A percentile compares a stretch with the other conserved stretches of the same genome.
Conservation (phyloP, 2,113 vertebrate species). For the Oreochromis spilurus region DNA sequence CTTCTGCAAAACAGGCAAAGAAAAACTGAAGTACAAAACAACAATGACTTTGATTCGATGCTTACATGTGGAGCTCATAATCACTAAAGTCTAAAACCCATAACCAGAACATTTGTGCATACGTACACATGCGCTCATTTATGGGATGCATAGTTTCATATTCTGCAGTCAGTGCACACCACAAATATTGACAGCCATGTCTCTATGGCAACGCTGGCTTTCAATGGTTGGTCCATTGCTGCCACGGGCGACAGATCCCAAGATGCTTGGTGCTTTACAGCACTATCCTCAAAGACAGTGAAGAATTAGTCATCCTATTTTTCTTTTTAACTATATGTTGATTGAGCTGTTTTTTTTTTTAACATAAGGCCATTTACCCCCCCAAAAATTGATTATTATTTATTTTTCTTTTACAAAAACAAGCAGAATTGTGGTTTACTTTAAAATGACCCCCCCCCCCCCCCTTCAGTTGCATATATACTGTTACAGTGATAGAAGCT, state of each 20-base stretch:
- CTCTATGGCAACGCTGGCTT: background rate
- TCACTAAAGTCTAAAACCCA: background rate
- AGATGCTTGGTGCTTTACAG: background rate
- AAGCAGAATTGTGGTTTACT: background rate
- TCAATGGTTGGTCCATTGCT: background rate
- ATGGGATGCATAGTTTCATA: background rate
- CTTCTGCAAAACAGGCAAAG: background rate
- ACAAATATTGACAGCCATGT: background rate
- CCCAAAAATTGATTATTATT: fast-evolving
- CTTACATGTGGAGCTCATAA: background rate
- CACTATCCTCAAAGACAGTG: background rate
- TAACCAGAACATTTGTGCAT: background rate
- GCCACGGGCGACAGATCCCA: background rate
- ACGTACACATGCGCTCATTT: background rate
- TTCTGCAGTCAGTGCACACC: background rate
- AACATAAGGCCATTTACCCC: background rate
- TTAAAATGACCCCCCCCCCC: background rate
- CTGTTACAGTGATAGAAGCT: background rate
- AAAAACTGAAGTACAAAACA: background rate
- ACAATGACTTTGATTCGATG: background rate
- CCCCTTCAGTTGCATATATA: background rate
- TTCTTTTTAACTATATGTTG: background rate
- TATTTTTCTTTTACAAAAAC: background rate
- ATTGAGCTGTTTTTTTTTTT: background rate
- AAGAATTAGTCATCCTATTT: background rate